Evolutionary conservation across 2,113 vertebrate species (phyloP).

Genomic region (Elephantulus edwardii): DNA sequence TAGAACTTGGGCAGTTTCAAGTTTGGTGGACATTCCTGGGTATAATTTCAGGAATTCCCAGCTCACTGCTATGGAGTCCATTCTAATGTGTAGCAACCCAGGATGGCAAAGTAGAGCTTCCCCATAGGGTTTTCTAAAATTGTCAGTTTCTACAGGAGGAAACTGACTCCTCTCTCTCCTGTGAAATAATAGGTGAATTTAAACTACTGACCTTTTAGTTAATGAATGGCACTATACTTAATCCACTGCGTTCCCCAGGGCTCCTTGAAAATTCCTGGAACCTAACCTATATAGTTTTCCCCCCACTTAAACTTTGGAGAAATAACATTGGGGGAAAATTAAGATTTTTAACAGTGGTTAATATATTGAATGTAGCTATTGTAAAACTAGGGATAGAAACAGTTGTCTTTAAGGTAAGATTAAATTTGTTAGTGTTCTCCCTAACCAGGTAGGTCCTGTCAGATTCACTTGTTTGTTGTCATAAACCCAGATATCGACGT

Average conservation of each 20-base stretch:
- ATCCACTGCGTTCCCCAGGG: too few relatives aligned
- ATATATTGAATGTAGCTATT: constrained; percentile 26
- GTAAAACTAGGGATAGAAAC: background rate
- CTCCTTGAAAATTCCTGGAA: background rate
- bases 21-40: too few relatives aligned
- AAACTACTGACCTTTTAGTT: too few relatives aligned
- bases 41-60: too few relatives aligned
- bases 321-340: background rate
- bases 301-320: background rate
- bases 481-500: background rate
- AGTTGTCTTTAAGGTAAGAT: constrained; percentile 15
- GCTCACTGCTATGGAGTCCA: too few relatives aligned
- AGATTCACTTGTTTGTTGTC: background rate
- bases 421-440: background rate
- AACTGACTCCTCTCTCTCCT: too few relatives aligned
- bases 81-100: too few relatives aligned
- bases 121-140: too few relatives aligned
- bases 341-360: background rate
- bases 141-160: too few relatives aligned
- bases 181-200: too few relatives aligned
- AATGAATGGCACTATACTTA: too few relatives aligned
- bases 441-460: background rate
- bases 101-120: too few relatives aligned
- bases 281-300: background rate
- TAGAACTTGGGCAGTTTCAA: background rate